Evolutionary conservation across 2,888 invertebrate species (phyloP).

Genomic region (Lissocephala sabroskyi): DNA sequence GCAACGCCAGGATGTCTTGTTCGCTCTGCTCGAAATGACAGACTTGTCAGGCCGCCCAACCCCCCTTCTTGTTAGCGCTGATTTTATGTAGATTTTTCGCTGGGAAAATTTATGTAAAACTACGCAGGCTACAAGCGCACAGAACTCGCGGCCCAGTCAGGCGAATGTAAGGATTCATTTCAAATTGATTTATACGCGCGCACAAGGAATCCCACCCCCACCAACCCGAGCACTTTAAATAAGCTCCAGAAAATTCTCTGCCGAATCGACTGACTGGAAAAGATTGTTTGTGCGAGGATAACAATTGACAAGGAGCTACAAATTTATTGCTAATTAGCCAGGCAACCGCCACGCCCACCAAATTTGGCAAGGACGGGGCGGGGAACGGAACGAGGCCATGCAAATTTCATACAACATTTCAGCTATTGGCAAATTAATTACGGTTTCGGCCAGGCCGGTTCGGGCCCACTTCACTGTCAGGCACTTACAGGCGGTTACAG

Average conservation of each 20-base stretch:
- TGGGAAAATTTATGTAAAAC: constrained; percentile 60
- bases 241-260: background rate
- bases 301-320: constrained; percentile 28
- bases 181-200: constrained; percentile 55
- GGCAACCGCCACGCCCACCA: constrained; percentile 2
- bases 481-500: no score
- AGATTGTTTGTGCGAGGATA: constrained; percentile 12
- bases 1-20: constrained; percentile 36
- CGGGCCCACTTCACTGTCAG: no score
- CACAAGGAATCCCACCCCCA: background rate
- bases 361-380: no score
- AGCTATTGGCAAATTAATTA: constrained; percentile 56
- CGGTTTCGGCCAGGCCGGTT: constrained; percentile 36
- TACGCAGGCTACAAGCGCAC: constrained; percentile 31
- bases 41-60: constrained; percentile 23
- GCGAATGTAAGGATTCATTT: constrained; percentile 58
- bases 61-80: constrained; percentile 62
- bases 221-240: background rate
- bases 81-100: constrained; percentile 62
- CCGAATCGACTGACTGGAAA: background rate
- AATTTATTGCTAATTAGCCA: constrained; percentile 61
- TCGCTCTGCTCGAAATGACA: constrained; percentile 13
- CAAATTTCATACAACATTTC: constrained; percentile 57
- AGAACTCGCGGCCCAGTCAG: constrained; percentile 33
- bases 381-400: no score